phyloP scores from a whole-genome alignment of 2,888 invertebrate species.

The Homarus gammarus region DNA sequence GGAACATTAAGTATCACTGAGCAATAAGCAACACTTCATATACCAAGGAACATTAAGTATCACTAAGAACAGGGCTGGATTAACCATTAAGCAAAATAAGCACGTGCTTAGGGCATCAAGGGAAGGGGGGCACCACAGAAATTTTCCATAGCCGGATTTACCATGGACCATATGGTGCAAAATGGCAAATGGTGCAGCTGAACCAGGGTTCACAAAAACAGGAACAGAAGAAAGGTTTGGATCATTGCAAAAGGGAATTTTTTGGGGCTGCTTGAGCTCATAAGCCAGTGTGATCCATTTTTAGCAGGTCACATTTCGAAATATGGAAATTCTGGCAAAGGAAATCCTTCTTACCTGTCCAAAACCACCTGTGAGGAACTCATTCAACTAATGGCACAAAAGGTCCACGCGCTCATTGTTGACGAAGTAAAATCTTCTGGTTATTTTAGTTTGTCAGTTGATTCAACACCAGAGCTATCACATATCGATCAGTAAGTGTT shows the following conservation, averaged over 20 bases:
- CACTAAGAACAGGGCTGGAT: too few relatives aligned
- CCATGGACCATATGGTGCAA: too few relatives aligned
- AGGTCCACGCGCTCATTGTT: constrained; percentile 15
- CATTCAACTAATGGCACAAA: constrained; percentile 23
- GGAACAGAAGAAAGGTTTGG: constrained; percentile 13
- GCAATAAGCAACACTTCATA: too few relatives aligned
- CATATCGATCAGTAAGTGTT: constrained; percentile 43
- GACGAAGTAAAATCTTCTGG: constrained; percentile 26
- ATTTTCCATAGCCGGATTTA: too few relatives aligned
- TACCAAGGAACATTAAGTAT: too few relatives aligned
- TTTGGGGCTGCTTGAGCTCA: constrained; percentile 29
- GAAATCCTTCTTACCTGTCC: background rate
- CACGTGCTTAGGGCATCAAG: too few relatives aligned
- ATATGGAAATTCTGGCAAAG: constrained; percentile 30
- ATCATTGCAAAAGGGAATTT: background rate
- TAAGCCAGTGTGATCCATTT: background rate
- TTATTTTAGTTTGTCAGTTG: constrained; percentile 53
- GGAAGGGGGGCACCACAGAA: too few relatives aligned
- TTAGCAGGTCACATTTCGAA: constrained; percentile 17
- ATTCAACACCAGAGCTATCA: constrained; percentile 48
- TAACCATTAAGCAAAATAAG: too few relatives aligned
- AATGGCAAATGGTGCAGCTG: too few relatives aligned
- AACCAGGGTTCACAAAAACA: too few relatives aligned
- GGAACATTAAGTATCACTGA: too few relatives aligned
- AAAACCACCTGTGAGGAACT: background rate